Conservation (phyloP, 2,888 invertebrate genomes). For the Microctonus brassicae region DNA sequence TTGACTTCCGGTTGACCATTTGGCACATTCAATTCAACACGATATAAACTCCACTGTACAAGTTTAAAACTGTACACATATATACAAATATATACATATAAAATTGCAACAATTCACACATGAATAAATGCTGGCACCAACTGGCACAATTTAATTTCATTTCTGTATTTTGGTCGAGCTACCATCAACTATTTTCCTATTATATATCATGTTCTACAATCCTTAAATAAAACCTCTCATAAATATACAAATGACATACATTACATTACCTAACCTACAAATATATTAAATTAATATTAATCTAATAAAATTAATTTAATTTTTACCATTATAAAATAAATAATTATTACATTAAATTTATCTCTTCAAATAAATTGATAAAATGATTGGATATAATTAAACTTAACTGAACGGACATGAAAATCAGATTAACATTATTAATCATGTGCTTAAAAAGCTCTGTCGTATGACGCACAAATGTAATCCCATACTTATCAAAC, state of each 20-base stretch:
- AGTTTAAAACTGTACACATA: slow-evolving; percentile 14
- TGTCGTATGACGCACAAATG: slow-evolving; percentile 19
- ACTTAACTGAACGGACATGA: not conserved
- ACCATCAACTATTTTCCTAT: slow-evolving; percentile 4
- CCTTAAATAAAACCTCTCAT: not conserved
- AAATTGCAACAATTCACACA: not conserved
- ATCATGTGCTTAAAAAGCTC: slow-evolving; percentile 21
- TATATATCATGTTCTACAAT: slow-evolving; percentile 8
- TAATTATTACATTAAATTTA: too few species aligned
- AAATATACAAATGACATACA: not conserved
- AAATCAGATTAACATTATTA: slow-evolving; percentile 30
- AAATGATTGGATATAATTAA: not conserved
- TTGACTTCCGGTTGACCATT: slow-evolving; percentile 48
- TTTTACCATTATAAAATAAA: too few species aligned
- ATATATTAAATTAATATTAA: too few species aligned
- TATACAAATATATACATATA: not conserved
- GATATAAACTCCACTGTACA: slow-evolving; percentile 35
- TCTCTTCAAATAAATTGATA: not conserved
- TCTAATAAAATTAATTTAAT: too few species aligned
- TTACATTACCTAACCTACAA: not conserved
- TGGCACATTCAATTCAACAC: slow-evolving; percentile 46
- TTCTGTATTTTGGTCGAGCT: slow-evolving; percentile 11
- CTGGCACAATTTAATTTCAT: slow-evolving; percentile 26
- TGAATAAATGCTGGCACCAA: not conserved
- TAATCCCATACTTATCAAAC: slow-evolving; percentile 18